These are phyloP conservation scores for Adela reaumurella DNA, from an alignment of 2,888 invertebrate genomes.

Conservation along the genomic window DNA sequence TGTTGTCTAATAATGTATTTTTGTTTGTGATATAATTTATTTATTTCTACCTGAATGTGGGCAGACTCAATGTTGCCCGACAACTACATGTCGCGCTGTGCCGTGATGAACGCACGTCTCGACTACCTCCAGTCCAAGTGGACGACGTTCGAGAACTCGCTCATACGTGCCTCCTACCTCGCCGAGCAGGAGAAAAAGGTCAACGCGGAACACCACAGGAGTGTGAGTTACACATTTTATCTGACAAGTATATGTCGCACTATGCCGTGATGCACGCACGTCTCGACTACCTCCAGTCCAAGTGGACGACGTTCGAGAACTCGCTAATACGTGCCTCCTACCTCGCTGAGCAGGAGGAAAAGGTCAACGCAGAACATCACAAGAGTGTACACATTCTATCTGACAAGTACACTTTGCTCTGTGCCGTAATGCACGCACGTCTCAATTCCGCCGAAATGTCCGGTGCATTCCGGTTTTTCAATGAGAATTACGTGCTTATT, in stretches of 20 bases:
- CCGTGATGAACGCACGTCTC: constrained; percentile 37
- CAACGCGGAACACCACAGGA: constrained; percentile 30
- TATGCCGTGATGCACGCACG: constrained; percentile 42
- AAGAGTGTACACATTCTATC: constrained; percentile 24
- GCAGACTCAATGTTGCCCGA: constrained; percentile 40
- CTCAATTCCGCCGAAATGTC: no score
- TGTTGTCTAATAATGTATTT: no score
- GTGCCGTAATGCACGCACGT: constrained; percentile 40
- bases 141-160: constrained; percentile 41
- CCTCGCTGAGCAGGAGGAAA: constrained; percentile 26
- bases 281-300: constrained; percentile 36
- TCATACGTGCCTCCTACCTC: constrained; percentile 38
- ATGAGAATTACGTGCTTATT: no score
- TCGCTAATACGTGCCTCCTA: constrained; percentile 39
- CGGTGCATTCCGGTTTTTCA: no score
- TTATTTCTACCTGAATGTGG: no score
- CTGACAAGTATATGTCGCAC: constrained; percentile 35
- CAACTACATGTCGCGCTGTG: constrained; percentile 37
- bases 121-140: constrained; percentile 41
- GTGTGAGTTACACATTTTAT: constrained; percentile 19
- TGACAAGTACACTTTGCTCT: constrained; percentile 34
- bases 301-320: constrained; percentile 45
- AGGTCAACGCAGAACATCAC: constrained; percentile 28
- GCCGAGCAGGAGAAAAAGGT: constrained; percentile 22
- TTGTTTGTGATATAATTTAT: no score